A percentile compares a stretch with the other conserved stretches of the same genome.
Conservation (phyloP, 2,797 vertebrate species). For the Coluber constrictor region DNA sequence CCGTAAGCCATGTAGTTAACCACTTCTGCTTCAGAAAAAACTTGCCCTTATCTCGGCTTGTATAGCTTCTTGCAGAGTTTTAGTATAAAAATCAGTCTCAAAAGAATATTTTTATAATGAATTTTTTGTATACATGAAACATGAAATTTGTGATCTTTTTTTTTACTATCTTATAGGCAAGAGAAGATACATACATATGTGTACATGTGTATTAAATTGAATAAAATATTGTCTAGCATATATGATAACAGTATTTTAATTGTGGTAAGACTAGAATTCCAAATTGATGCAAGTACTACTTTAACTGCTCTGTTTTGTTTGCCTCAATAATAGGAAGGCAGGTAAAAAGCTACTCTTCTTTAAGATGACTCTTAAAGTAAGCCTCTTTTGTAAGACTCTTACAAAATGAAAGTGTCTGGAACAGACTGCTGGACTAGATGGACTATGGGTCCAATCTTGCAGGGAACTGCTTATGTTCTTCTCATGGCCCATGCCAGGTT, state of each 20-base stretch:
- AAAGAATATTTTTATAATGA: neutral
- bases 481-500: neutral
- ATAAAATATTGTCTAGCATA: neutral
- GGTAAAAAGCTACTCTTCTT: neutral
- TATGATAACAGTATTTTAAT: neutral
- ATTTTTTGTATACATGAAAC: neutral
- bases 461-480: neutral
- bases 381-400: too few species aligned
- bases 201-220: neutral
- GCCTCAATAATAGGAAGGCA: neutral
- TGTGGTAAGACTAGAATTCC: neutral
- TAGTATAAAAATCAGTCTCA: neutral
- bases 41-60: neutral
- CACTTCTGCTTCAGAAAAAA: neutral
- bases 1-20: fast-evolving
- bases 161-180: too few species aligned
- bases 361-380: too few species aligned
- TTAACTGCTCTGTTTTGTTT: neutral
- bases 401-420: neutral
- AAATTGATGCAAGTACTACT: neutral
- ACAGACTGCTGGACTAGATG: neutral
- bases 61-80: neutral
- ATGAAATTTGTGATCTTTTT: neutral
- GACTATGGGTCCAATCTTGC: neutral
- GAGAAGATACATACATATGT: neutral